Evolutionary conservation across 2,888 invertebrate genomes (phyloP), one percentile per base, ranked within the genome.

Genomic region (Theodoxus fluviatilis): DNA sequence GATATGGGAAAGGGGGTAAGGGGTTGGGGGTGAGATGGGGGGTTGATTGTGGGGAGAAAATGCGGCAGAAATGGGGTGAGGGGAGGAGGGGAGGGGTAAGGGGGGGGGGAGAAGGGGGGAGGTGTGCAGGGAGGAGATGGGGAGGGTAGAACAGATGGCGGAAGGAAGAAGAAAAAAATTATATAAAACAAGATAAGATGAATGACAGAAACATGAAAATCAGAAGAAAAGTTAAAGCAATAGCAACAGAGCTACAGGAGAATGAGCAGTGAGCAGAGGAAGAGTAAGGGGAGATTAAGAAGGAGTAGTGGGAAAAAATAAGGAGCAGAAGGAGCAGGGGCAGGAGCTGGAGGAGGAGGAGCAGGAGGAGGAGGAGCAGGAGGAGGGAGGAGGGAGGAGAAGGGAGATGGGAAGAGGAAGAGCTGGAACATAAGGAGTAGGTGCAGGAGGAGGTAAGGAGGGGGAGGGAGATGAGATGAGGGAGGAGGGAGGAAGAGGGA

Each of bases 171-270:
- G 61, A 3, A 68, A 61, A 47, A 63, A 25, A 9, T 49, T 63
- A 35, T 47, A 57, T 40, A 63, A 52, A 33, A 28, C 22, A 22
- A 66, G 12, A 66, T 3, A n/a, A 28, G 38, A 31, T 31, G 33
- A 43, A 38, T 18, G 55, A 68, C 57, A 61, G 55, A 57, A 43
- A 68, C 33, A 55, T 28, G 33, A 66, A 38, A 31, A 49, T 33
- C 6, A 31, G 22, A n/a, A 49, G n/a, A 9, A 28, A 28, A 25
- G 18, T 18, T 15, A 47, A 25, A 47, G n/a, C 43, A 18, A 2
- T 15, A n/a, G 31, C 31, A 31, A 15, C 25, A 25, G 18, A 66
- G 49, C 9, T 6, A 47, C 15, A 3, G 18, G 18, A 38, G n/a
- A 18, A 15, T 25, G 15, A 59, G 22, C 22, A 31, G 15, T 22